phyloP scores from a whole-genome alignment of 2,797 vertebrate species.

The Chelonia mydas region DNA sequence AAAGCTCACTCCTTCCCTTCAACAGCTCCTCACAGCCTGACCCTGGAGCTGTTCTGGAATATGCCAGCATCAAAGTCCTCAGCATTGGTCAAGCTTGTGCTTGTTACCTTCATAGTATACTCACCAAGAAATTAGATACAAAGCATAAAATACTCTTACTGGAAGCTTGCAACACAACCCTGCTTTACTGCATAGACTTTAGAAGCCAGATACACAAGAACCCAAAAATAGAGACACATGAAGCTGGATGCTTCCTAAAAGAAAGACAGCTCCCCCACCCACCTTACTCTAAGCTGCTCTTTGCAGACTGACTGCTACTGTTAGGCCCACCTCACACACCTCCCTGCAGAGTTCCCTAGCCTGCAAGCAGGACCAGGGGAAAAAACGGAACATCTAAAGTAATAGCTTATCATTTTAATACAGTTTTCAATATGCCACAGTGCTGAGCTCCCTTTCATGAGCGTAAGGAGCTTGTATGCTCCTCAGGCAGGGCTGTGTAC shows the following conservation, averaged over 20 bases:
- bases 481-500: too few species aligned
- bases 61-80: background rate
- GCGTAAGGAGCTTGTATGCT: background rate
- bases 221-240: background rate
- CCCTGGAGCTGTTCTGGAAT: accelerated
- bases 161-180: background rate
- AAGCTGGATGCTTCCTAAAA: background rate
- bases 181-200: background rate
- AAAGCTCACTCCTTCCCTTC: background rate
- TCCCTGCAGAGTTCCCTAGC: background rate
- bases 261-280: background rate
- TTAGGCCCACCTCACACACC: background rate
- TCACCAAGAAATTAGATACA: background rate
- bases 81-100: background rate
- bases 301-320: background rate
- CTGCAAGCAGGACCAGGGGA: too few species aligned
- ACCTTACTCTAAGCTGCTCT: background rate
- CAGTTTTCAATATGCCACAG: background rate
- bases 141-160: background rate
- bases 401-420: background rate
- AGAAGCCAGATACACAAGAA: background rate
- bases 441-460: background rate
- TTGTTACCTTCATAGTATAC: background rate
- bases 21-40: background rate
- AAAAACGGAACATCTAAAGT: background rate